Percentiles rank a stretch among this genome's conserved stretches.
Evolutionary conservation across 2,888 invertebrate genomes (phyloP).

Genomic region (Noctua pronuba): DNA sequence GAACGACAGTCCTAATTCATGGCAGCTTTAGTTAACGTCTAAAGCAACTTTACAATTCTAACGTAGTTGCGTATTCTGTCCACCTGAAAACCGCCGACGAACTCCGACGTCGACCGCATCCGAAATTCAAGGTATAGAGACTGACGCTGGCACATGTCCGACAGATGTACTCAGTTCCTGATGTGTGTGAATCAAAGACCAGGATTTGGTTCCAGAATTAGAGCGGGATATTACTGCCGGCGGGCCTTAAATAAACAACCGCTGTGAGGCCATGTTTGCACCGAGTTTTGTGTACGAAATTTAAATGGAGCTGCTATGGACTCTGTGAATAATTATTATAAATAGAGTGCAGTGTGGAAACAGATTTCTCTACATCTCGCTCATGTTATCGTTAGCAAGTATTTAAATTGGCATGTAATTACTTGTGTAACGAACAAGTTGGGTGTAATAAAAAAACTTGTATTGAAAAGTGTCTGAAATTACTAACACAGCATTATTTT

Average conservation of each 20-base stretch:
- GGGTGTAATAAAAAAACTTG: background rate
- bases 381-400: background rate
- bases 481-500: background rate
- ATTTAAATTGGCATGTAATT: background rate
- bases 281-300: slow-evolving; percentile 71
- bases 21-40: slow-evolving; percentile 71
- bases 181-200: slow-evolving; percentile 77
- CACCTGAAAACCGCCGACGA: slow-evolving; percentile 79
- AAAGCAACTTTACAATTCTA: slow-evolving; percentile 78
- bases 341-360: slow-evolving; percentile 44
- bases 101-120: slow-evolving; percentile 81
- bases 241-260: slow-evolving; percentile 76
- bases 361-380: slow-evolving; percentile 1
- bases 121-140: slow-evolving; percentile 85
- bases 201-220: slow-evolving; percentile 76
- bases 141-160: slow-evolving; percentile 78
- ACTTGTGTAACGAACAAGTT: background rate
- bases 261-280: slow-evolving; percentile 69
- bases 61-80: slow-evolving; percentile 81
- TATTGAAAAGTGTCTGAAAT: background rate
- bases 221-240: slow-evolving; percentile 73
- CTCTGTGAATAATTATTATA: slow-evolving; percentile 64
- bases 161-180: slow-evolving; percentile 73
- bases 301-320: slow-evolving; percentile 70
- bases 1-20: slow-evolving; percentile 74